These are phyloP conservation scores for Phalacrocorax aristotelis DNA, from an alignment of 2,113 vertebrate genomes.

Conservation along the genomic window DNA sequence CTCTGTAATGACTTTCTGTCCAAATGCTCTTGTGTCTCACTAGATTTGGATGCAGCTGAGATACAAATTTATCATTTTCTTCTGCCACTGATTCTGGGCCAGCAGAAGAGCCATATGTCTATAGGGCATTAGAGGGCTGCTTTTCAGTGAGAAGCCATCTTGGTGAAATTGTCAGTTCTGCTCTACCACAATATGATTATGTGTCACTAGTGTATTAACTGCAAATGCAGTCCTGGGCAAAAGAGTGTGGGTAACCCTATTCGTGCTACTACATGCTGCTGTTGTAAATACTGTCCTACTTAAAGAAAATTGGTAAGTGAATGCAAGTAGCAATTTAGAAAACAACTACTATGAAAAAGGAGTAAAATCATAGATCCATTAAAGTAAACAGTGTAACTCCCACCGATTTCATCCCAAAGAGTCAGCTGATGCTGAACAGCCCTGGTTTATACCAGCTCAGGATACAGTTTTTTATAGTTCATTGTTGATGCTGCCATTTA, in stretches of 20 bases:
- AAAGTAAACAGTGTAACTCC: neutral
- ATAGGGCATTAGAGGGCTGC: neutral
- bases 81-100: neutral
- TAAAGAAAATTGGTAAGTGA: slow-evolving; percentile 12
- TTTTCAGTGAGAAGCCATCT: neutral
- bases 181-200: neutral
- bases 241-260: neutral
- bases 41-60: neutral
- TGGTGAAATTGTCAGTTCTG: neutral
- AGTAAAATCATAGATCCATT: neutral
- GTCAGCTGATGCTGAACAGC: neutral
- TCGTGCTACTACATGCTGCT: neutral
- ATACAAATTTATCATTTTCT: neutral
- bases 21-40: neutral
- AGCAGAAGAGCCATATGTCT: neutral
- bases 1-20: neutral
- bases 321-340: slow-evolving; percentile 1
- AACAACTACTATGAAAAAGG: neutral
- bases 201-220: neutral
- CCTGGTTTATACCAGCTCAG: neutral
- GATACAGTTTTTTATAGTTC: neutral
- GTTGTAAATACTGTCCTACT: neutral
- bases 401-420: neutral
- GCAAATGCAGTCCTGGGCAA: neutral
- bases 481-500: neutral